Base-by-base conservation (phyloP, 2,113 vertebrate genomes). In the Bothrops jararaca region DNA sequence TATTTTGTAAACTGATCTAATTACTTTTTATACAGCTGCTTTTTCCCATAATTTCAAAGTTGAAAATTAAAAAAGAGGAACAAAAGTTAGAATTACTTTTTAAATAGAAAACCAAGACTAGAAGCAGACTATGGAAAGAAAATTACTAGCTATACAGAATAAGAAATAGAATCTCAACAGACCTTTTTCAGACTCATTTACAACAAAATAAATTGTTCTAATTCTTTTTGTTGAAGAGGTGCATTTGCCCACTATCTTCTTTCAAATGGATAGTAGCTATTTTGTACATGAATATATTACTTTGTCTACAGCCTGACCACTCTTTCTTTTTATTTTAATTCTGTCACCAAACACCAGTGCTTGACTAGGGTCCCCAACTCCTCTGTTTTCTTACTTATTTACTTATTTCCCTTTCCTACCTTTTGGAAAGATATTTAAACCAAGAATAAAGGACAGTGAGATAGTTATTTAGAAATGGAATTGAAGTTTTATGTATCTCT, bases 131-230 rank as follows among this genome's bases (percentile, higher is more conserved):
- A 95, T 94, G 95, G 97, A 95, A 94, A 96, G 96, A 96, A 95
- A 95, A 95, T 94, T 96, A 94, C 94, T 95, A 93, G 95, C 50
- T 26, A 86, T 93, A 96, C 85, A 93, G 96, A 97, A 95, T 53
- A 94, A 97, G 98, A 98, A 98, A 98, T 29, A 89, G 93, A 97
- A 98, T 96, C 96, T 91, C 60, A 94, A 93, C 93, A 96, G 94
- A 97, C 95, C 95, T 96, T 98, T 97, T 97, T 97, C 97, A 97
- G 95, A 93, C 89, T 94, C 95, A 94, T 34, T 94, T 97, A 52
- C 85, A 96, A 95, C 34, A 90, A 96, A 97, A 98, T 97, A 98
- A 98, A 98, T 97, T 97, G 94, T 94, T 96, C 93, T 96, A 96
- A 97, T 96, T 97, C 95, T 95, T 97, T 97, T 97, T 94, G 95